Evolutionary conservation across 2,113 vertebrate genomes (phyloP), one percentile per base, ranked within the genome.

Genomic region (Gobius niger): DNA sequence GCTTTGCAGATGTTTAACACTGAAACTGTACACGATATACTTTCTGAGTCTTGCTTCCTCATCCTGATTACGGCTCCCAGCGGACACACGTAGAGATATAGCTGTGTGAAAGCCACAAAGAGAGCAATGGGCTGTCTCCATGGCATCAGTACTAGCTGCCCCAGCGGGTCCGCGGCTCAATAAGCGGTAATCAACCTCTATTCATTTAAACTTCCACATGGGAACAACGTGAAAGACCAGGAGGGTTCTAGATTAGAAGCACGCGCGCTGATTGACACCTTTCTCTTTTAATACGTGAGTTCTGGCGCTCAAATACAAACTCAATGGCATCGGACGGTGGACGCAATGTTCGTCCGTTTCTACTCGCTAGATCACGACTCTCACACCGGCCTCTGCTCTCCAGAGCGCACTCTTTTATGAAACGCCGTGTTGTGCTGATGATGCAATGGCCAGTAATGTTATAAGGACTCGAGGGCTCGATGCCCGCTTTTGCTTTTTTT

Each of bases 381-480:
- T 40, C 34, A 19, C 41, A 44, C 47, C 50, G 44, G 72, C 51
- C 63, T 63, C 59, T 52, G 53, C 56, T 47, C 77, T 50, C 65
- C 52, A 6, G 18, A 46, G n/a, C 49, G 18, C 73, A 59, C 60
- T 14, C 50, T 52, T 67, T 73, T 66, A 61, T 18, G 63, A 75
- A 53, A 72, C 72, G 14, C 82, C 40, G 73, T 50, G 60, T 80
- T 73, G 79, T 57, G 76, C 74, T 79, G 75, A 78, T 92, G 90
- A 92, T 85, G 92, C 83, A 93, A 93, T 82, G 72, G 51, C 63
- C 67, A 81, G 90, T 75, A 91, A 93, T 80, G 75, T 78, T 77
- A 44, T 75, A 61, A 78, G 47, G 67, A 65, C 69, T 47, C 66
- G 53, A 65, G 61, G 73, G 67, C 67, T 71, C 53, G 72, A 73